Conservation (phyloP, 2,797 vertebrate species). For the Orientallactaga sibirica region DNA sequence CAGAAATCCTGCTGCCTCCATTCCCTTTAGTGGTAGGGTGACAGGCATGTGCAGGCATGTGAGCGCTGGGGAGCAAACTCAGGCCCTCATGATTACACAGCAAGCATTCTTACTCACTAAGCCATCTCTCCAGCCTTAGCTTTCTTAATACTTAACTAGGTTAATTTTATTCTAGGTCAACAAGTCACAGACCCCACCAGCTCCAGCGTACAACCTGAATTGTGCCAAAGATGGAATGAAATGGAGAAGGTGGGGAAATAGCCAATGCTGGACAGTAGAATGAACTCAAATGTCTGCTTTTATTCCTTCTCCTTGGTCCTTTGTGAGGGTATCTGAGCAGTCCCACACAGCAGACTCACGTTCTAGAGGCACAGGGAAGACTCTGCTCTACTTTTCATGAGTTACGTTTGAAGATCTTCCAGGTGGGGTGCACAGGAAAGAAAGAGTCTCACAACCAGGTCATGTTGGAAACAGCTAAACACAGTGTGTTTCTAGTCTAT, state of each 20-base stretch:
- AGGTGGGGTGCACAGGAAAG: fast-evolving
- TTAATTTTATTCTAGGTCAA: neutral
- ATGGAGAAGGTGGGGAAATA: neutral
- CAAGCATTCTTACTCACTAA: no score
- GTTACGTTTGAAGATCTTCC: neutral
- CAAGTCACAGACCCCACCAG: neutral
- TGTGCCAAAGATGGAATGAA: neutral
- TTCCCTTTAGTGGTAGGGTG: no score
- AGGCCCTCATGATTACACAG: no score
- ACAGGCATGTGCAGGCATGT: no score
- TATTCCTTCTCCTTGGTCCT: neutral
- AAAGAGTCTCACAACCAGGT: neutral
- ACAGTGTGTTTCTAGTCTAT: neutral
- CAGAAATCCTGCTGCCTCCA: no score
- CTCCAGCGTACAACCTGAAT: neutral
- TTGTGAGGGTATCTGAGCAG: neutral
- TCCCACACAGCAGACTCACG: neutral
- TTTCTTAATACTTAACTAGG: neutral
- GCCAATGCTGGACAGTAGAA: neutral
- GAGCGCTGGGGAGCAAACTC: no score
- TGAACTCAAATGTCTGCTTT: neutral
- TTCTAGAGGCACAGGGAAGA: neutral
- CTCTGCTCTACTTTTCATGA: neutral
- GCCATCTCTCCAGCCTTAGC: no score
- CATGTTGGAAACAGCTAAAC: no score